Conservation (phyloP, 1,140 invertebrate genomes). For the Leptopilina clavipes region DNA sequence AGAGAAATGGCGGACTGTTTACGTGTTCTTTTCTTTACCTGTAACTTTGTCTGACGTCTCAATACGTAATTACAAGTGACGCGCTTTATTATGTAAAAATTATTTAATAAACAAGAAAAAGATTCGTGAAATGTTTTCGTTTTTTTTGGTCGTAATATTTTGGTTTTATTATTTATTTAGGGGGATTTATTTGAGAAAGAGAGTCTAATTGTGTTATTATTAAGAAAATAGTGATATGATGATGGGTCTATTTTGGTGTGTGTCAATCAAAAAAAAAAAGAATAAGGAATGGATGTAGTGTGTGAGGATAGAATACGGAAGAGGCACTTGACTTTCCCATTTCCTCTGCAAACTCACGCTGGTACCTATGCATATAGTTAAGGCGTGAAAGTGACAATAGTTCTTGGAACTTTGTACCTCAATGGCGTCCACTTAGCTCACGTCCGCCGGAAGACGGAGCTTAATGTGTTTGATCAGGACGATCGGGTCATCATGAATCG, state of each 20-base stretch:
- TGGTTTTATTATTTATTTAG: no score
- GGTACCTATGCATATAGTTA: conserved; percentile 44
- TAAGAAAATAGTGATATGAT: no score
- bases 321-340: conserved; percentile 62
- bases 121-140: no score
- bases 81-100: background rate
- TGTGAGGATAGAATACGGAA: conserved; percentile 32
- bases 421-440: conserved; percentile 61
- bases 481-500: conserved; percentile 48
- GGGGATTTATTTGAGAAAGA: no score
- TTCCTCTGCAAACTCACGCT: conserved; percentile 53
- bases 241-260: no score
- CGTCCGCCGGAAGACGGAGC: conserved; percentile 63
- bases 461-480: conserved; percentile 70
- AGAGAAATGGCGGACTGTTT: conserved; percentile 60
- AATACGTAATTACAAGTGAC: conserved; percentile 21
- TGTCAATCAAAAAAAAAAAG: background rate
- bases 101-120: background rate
- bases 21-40: conserved; percentile 46
- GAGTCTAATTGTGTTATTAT: no score
- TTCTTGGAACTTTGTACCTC: conserved; percentile 58
- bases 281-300: background rate
- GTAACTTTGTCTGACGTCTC: conserved; percentile 28
- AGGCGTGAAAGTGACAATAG: conserved; percentile 53
- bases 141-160: no score